Evolutionary conservation across 2,888 invertebrate species (phyloP), one percentile per base, ranked within the genome.

Genomic region (Bruchidius siliquastri): DNA sequence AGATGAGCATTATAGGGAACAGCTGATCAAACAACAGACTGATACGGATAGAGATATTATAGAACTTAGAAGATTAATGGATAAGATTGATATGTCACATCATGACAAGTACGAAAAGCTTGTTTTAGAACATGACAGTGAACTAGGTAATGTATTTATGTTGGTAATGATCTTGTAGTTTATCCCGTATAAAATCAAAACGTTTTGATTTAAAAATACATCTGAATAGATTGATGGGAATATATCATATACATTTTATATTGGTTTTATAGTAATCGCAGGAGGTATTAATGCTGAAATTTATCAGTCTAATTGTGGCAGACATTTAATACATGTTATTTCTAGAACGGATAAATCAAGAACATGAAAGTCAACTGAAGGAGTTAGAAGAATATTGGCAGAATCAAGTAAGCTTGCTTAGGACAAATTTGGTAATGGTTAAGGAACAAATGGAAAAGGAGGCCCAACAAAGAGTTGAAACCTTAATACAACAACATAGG

Each of bases 61-160:
- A 82, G 93, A 94, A 81, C 88, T 93, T 72, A 87, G 94, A 70
- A 88, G 91, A 79, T 89, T 93, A 73, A 88, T 94, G 83, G 91
- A 92, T 82, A 93, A 93, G 85, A 90, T 93, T 73, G 94, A 93
- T 81, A 91, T 92, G 85, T 89, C 89, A 8, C 93, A 94, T 84
- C 91, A 92, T 70, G 93, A 93, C 76, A 91, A 92, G 79, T 88
- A 92, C 10, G 93, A 94, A 77, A 90, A 91, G 77, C 85, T 94
- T 82, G 89, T 88, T 20, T 89, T 90, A 73, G 86, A 90, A 77
- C 92, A 92, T 83, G 91, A 92, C 78, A 88, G 87, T 76, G 92
- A 93, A 84, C 87, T 91, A 86, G 93, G 94, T 93, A 81, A 77
- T 20, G 70, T 67, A 67, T 67, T 21, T 67, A 30, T 22, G 71